phyloP scores from a whole-genome alignment of 2,888 invertebrate genomes.

The Thecophora atra region DNA sequence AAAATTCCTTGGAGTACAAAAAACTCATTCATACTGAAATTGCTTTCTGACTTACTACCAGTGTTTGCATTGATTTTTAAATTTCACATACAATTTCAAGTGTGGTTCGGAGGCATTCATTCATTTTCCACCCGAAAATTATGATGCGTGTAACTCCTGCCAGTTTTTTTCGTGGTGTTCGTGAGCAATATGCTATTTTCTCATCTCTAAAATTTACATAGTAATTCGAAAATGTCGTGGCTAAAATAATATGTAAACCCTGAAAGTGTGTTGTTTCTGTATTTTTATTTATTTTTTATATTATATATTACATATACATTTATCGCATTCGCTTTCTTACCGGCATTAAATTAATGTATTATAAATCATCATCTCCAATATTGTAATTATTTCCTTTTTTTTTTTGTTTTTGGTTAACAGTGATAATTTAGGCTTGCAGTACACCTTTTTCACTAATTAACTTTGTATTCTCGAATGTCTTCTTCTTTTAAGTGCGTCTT shows the following conservation, averaged over 20 bases:
- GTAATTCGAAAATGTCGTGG: no score
- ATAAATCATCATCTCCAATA: conserved; percentile 42
- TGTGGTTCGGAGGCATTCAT: no score
- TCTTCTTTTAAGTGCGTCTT: conserved; percentile 22
- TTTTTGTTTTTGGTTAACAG: conserved; percentile 41
- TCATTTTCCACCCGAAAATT: no score
- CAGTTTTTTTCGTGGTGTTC: no score
- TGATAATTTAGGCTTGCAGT: conserved; percentile 38
- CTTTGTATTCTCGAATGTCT: conserved; percentile 43
- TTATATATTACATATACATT: conserved; percentile 62
- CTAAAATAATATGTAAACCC: conserved; percentile 5
- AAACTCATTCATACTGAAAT: no score
- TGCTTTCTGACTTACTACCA: no score
- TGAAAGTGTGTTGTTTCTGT: conserved; percentile 39
- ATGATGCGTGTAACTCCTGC: no score
- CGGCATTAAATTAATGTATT: conserved; percentile 40
- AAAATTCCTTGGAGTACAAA: not conserved
- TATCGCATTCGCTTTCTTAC: conserved; percentile 54
- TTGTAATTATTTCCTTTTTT: conserved; percentile 41
- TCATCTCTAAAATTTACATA: no score
- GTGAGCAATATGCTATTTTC: no score
- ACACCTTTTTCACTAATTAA: conserved; percentile 39
- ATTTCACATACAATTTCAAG: no score
- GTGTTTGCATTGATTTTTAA: no score
- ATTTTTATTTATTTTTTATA: conserved; percentile 55